phyloP scores from a whole-genome alignment of 2,113 vertebrate species.

The Mionectes macconnelli region DNA sequence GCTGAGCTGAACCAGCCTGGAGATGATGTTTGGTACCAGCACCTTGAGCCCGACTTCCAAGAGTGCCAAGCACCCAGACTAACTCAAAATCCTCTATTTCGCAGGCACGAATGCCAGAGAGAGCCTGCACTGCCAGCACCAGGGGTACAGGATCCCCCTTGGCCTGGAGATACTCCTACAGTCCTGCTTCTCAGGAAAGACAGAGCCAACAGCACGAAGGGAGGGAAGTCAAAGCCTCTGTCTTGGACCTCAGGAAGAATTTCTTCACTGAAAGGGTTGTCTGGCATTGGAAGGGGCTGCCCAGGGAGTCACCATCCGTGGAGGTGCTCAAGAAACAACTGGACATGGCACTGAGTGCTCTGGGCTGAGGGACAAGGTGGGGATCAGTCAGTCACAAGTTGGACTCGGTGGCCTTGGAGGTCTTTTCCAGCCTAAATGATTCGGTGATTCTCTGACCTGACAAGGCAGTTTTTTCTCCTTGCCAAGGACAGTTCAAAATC shows the following conservation, averaged over 20 bases:
- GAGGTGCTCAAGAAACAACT: background rate
- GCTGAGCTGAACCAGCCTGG: too few species aligned
- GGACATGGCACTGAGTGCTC: background rate
- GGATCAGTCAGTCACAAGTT: background rate
- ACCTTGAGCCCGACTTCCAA: background rate
- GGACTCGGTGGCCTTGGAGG: background rate
- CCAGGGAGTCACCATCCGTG: background rate
- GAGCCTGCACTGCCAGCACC: background rate
- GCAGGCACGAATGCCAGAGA: background rate
- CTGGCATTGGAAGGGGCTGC: background rate
- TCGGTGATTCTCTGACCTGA: background rate
- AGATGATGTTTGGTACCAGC: background rate
- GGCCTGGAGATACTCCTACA: background rate
- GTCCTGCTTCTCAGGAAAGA: background rate
- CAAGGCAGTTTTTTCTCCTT: background rate
- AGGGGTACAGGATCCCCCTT: fast-evolving
- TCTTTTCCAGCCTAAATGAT: background rate
- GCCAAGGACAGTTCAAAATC: background rate
- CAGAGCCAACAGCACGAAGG: fast-evolving
- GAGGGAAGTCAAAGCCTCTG: background rate
- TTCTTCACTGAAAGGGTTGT: background rate
- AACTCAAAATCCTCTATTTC: background rate
- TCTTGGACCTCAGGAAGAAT: background rate
- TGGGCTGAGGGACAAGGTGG: background rate
- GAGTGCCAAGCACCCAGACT: background rate